phyloP scores from a whole-genome alignment of 2,113 vertebrate genomes.

The Campylomormyrus tamandua region DNA sequence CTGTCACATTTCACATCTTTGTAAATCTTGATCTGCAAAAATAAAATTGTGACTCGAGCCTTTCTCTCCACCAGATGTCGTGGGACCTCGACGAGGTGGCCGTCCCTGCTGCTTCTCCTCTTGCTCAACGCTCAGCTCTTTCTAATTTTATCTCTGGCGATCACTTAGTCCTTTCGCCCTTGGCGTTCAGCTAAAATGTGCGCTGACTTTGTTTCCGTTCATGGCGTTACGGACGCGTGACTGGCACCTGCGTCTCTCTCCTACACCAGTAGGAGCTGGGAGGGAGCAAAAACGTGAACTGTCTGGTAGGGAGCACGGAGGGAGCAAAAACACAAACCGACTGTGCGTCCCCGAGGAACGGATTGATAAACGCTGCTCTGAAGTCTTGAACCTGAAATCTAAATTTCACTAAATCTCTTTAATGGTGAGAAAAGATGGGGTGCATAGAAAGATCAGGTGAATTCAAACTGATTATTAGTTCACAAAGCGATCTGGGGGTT shows the following conservation, averaged over 20 bases:
- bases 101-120: background rate
- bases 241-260: background rate
- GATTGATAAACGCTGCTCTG: background rate
- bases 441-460: background rate
- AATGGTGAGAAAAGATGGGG: background rate
- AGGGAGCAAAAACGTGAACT: too few species aligned
- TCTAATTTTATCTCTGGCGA: background rate
- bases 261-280: background rate
- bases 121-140: background rate
- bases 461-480: background rate
- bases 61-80: background rate
- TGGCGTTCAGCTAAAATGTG: background rate
- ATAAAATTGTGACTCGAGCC: background rate
- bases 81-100: background rate
- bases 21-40: background rate
- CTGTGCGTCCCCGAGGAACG: background rate
- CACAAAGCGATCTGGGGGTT: background rate
- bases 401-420: background rate
- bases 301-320: too few species aligned
- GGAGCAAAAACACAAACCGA: background rate
- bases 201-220: background rate
- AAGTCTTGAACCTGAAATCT: background rate
- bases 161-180: background rate
- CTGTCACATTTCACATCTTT: background rate
- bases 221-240: background rate